A percentile compares a stretch with the other conserved stretches of the same genome.
Evolutionary conservation across 2,113 vertebrate genomes (phyloP).

Genomic region (Oceanites oceanicus): DNA sequence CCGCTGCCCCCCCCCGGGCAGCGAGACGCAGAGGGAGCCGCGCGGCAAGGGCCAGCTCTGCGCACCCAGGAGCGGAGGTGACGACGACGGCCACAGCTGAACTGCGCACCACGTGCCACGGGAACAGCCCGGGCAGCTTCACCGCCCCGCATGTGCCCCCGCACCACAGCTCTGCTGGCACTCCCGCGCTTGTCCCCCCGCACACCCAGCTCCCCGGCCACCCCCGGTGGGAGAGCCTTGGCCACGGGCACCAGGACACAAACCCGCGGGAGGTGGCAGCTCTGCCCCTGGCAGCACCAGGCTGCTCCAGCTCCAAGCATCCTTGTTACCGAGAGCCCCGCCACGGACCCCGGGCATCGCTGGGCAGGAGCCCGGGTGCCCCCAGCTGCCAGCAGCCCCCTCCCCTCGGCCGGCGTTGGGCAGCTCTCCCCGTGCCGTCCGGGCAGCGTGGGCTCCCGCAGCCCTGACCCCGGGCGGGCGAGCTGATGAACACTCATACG

Average conservation of each 20-base stretch:
- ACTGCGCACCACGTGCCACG: rapidly evolving
- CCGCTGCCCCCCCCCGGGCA: not conserved
- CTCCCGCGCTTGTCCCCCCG: rapidly evolving
- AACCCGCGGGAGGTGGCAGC: not conserved
- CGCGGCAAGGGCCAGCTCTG: not conserved
- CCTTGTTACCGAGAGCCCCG: rapidly evolving
- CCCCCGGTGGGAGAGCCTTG: rapidly evolving
- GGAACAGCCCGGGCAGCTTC: not conserved
- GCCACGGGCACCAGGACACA: rapidly evolving
- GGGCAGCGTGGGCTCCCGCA: rapidly evolving
- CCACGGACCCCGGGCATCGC: rapidly evolving
- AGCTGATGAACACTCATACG: not conserved
- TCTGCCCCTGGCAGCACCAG: not conserved
- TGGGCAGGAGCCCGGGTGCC: rapidly evolving
- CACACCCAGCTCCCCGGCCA: not conserved
- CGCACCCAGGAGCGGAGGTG: not conserved
- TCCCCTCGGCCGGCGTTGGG: not conserved
- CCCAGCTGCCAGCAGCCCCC: not conserved
- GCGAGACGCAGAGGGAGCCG: not conserved
- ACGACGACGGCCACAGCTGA: not conserved
- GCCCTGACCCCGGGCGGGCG: rapidly evolving
- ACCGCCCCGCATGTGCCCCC: not conserved
- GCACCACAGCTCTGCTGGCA: not conserved
- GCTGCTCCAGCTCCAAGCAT: not conserved
- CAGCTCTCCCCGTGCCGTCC: not conserved